Base-by-base conservation (phyloP, 2,888 invertebrate species). In the Nomada fabriciana region DNA sequence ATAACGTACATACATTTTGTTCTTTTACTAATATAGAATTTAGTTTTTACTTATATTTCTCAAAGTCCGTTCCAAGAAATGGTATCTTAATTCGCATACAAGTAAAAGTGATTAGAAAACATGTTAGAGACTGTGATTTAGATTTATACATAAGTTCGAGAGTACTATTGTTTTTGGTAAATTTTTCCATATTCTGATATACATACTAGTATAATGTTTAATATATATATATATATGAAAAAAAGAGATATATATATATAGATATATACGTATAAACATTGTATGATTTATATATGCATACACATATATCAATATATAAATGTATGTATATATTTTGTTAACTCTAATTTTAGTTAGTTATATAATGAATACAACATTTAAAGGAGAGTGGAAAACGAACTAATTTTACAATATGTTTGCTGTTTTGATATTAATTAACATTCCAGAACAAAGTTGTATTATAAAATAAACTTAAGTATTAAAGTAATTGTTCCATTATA, bases 141-240 rank as follows among this genome's bases (percentile, higher is more conserved):
- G 83, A 83, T 81, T 76, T 91, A 82, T 89, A 90, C 76, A 89
- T 88, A 88, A 87, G 83, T 79, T 89, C 86, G 77, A 89, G 76
- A 86, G 69, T 87, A 74, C 81, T 79, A 64, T 85, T 84, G 67
- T 83, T 88, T 85, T 84, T 80, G 72, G 47, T 59, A 88, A 76
- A 86, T 64, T 74, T 79, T 82, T 80, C 60, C 72, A 75, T 72
- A 52, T 76, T 57, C 20, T 53, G 10, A 23, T 64, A 80, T 60
- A 69, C 69, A 53, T 75, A 77, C 57, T 55, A 76, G 74, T 80
- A 77, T 82, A 53, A 72, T 57, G 50, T 59, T 63, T 71, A 67
- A 29, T 67, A 82, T 67, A 82, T 53, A 82, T 67, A 82, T 53
- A 69, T 67, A 76, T 57, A 36, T 36, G 36, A 36, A 36, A 36